Conservation (phyloP, 2,113 vertebrate species). For the Turdus rufiventris region DNA sequence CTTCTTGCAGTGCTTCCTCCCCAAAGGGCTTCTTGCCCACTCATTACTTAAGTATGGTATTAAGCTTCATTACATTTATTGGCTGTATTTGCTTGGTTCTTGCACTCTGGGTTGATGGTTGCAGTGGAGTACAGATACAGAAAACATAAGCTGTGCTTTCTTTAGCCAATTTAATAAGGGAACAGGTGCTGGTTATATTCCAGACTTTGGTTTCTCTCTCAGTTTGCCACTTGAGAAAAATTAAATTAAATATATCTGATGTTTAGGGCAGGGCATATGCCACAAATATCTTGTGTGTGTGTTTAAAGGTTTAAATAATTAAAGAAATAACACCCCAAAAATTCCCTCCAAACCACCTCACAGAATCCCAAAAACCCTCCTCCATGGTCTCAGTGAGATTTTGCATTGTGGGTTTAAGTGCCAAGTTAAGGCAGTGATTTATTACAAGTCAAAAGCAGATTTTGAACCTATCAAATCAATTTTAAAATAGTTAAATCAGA, state of each 20-base stretch:
- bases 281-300: neutral
- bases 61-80: neutral
- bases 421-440: neutral
- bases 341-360: neutral
- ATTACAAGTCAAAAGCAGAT: neutral
- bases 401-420: neutral
- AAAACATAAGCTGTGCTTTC: neutral
- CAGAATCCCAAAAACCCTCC: neutral
- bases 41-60: neutral
- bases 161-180: neutral
- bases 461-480: neutral
- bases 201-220: neutral
- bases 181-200: neutral
- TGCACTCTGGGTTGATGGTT: neutral
- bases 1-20: neutral
- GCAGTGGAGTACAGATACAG: neutral
- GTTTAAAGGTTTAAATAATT: neutral
- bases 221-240: neutral
- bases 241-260: neutral
- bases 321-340: neutral
- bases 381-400: neutral
- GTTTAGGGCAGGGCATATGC: neutral
- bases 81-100: neutral
- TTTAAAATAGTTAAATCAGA: neutral
- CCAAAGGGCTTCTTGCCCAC: neutral